Conservation (phyloP, 2,888 invertebrate species). For the Phalera bucephala region DNA sequence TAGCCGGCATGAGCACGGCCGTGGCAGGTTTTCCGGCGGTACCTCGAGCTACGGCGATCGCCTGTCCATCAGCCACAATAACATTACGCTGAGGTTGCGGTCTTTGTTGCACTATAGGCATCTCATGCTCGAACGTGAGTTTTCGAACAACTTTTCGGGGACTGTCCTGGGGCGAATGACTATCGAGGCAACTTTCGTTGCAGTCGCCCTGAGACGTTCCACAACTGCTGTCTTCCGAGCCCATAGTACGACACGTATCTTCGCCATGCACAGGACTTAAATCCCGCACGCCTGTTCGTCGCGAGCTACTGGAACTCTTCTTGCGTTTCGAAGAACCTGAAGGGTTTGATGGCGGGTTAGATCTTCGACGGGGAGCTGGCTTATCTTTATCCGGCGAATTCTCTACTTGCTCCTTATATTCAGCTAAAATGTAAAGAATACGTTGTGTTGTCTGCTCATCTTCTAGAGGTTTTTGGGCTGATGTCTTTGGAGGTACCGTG, state of each 20-base stretch:
- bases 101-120: constrained; percentile 52
- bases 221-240: constrained; percentile 90
- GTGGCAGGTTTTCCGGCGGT: constrained; percentile 85
- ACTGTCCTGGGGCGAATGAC: constrained; percentile 82
- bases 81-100: constrained; percentile 79
- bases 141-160: constrained; percentile 73
- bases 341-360: constrained; percentile 88
- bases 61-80: constrained; percentile 85
- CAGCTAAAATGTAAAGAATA: constrained; percentile 90
- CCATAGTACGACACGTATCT: constrained; percentile 87
- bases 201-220: constrained; percentile 84
- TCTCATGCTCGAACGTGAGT: constrained; percentile 74
- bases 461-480: constrained; percentile 88
- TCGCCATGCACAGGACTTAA: constrained; percentile 85
- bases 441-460: constrained; percentile 92
- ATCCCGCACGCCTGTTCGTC: constrained; percentile 80
- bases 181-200: constrained; percentile 75
- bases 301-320: constrained; percentile 85
- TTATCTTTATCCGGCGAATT: constrained; percentile 93
- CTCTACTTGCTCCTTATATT: constrained; percentile 90
- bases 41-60: constrained; percentile 84
- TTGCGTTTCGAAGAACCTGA: constrained; percentile 87
- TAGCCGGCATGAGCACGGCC: constrained; percentile 87
- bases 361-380: constrained; percentile 89
- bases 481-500: constrained; percentile 82